Conservation (phyloP, 2,888 invertebrate genomes). For the Scelioninae gen. 1 region DNA sequence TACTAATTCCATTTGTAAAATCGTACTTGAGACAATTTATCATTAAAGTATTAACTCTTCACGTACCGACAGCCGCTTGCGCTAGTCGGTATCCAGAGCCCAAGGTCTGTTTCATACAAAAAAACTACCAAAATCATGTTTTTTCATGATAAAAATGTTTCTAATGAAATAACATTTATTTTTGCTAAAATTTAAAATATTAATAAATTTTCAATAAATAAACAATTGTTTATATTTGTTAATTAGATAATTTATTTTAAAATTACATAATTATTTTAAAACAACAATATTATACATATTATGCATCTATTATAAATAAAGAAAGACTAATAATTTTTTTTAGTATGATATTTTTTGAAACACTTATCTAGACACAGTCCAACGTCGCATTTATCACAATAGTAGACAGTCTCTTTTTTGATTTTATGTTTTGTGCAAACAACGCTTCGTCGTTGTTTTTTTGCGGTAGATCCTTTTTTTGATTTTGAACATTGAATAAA, state of each 20-base stretch:
- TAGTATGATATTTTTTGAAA: conserved; percentile 31
- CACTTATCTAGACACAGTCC: conserved; percentile 41
- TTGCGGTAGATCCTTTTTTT: conserved; percentile 13
- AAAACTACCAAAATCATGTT: conserved; percentile 8
- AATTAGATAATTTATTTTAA: conserved; percentile 6
- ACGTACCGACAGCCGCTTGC: neutral
- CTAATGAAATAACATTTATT: conserved; percentile 5
- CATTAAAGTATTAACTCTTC: neutral
- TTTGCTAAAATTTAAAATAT: conserved; percentile 5
- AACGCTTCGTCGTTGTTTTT: conserved; percentile 25
- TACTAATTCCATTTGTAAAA: too few relatives aligned
- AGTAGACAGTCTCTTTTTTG: conserved; percentile 25
- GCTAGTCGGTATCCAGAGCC: neutral
- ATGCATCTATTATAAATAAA: conserved; percentile 14
- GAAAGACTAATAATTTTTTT: conserved; percentile 18
- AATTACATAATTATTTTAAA: conserved; percentile 8
- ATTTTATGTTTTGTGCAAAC: conserved; percentile 40
- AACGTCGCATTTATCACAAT: conserved; percentile 31
- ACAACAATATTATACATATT: conserved; percentile 4
- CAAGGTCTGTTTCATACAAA: neutral
- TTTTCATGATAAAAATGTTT: conserved; percentile 6
- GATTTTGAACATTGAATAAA: conserved; percentile 25
- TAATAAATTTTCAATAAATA: conserved; percentile 8
- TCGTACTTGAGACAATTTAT: too few relatives aligned
- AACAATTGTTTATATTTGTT: conserved; percentile 5